These are phyloP conservation scores for Eumerus sabulonum DNA, from an alignment of 2,888 invertebrate genomes.

Conservation along the genomic window DNA sequence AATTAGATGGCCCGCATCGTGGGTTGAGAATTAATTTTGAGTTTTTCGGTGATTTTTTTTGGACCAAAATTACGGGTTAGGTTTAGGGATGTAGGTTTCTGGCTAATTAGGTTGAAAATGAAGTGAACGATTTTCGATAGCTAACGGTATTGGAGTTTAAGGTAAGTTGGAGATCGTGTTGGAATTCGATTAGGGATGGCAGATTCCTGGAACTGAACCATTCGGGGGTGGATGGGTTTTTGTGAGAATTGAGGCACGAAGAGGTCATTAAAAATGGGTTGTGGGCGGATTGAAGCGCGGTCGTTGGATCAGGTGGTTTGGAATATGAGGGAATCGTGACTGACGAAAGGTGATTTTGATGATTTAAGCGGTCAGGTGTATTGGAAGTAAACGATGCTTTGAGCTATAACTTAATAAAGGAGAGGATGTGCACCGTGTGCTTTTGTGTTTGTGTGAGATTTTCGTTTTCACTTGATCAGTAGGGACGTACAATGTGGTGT, in stretches of 20 bases:
- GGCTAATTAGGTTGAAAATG: conserved; percentile 64
- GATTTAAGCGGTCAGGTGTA: not conserved
- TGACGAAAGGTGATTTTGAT: not conserved
- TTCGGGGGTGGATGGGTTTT: not conserved
- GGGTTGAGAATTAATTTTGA: conserved; percentile 66
- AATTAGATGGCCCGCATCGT: conserved; percentile 54
- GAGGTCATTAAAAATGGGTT: conserved; percentile 16
- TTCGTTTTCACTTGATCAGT: no score
- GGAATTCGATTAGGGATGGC: conserved; percentile 35
- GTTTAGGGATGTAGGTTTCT: conserved; percentile 25
- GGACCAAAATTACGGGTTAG: conserved; percentile 64
- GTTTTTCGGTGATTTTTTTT: no score
- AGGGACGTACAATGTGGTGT: no score
- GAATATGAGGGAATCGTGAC: no score
- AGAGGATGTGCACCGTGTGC: no score
- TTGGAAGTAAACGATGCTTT: not conserved
- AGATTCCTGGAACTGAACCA: conserved; percentile 47
- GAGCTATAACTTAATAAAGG: not conserved
- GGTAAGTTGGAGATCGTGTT: conserved; percentile 44
- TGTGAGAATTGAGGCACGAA: not conserved
- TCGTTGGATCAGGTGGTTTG: conserved; percentile 31
- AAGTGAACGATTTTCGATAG: conserved; percentile 43
- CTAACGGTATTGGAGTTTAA: conserved; percentile 55
- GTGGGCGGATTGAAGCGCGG: conserved; percentile 39
- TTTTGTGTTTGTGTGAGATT: no score